Evolutionary conservation across 2,888 invertebrate species (phyloP), one percentile per base, ranked within the genome.

Genomic region (Xanthia togata): DNA sequence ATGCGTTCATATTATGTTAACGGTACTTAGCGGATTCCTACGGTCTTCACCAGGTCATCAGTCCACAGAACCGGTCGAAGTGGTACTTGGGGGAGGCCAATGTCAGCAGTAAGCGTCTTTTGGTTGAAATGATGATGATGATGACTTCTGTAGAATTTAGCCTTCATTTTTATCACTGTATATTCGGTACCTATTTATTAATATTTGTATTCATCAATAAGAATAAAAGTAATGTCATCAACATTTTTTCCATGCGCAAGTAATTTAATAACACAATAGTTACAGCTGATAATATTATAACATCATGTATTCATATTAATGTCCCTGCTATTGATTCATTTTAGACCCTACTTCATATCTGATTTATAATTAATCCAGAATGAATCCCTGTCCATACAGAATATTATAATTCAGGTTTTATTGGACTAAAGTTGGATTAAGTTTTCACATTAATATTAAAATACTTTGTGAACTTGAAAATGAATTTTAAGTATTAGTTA

Each of bases 381-480:
- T 68, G 55, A 76, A 63, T 62, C n/a, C n/a, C 31, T 31, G 47
- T 73, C 12, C 9, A 14, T 65, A 47, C 23, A 55, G 12, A 78
- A 55, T 31, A 79, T 50, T 80, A 23, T 26, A 50, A 62, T 41
- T 80, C 12, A 57, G 6, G 12, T 80, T 55, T 79, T 60, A 67
- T 35, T 77, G n/a, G 59, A 35, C 14, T 31, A 14, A 67, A 68
- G 17, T 81, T 67, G 50, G 23, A 81, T 68, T 8, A 65, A 73
- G n/a, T 57, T 65, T 63, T 55, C 44, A 47, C 63, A 57, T 77
- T 63, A 47, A 78, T 65, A 78, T 80, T 80, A 38, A 65, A 65
- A 64, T 31, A 60, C 23, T 78, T 78, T 73, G 35, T 26, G 35
- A 38, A 80, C n/a, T 53, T 65, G 1, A 64, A 64, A 70, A 57